Percentiles rank a stretch among this genome's conserved stretches.
These are phyloP conservation scores for Papilio glaucus DNA, from an alignment of 1,140 invertebrate species.

Conservation along the genomic window DNA sequence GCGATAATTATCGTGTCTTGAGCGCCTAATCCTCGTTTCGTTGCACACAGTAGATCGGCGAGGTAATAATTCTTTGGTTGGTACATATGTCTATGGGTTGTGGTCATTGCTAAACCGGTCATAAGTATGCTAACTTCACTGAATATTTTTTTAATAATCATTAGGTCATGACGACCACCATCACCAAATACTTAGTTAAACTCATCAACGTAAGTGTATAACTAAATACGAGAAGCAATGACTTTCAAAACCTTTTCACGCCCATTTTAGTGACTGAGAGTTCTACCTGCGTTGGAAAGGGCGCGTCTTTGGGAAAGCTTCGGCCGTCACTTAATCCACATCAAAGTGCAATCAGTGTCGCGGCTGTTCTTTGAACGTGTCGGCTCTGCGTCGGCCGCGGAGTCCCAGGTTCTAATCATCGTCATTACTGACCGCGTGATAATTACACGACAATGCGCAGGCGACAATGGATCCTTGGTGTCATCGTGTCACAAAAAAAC, in stretches of 20 bases:
- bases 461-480: conserved; percentile 38
- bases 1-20: too few species aligned
- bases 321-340: conserved; percentile 21
- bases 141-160: too few species aligned
- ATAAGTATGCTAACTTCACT: too few species aligned
- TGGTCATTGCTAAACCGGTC: too few species aligned
- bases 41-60: too few species aligned
- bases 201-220: neutral
- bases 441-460: conserved; percentile 8
- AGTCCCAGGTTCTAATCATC: conserved; percentile 30
- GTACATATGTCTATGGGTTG: too few species aligned
- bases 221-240: conserved; percentile 1
- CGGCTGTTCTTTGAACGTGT: neutral
- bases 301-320: neutral
- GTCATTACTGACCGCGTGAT: conserved; percentile 19
- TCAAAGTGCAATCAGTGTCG: conserved; percentile 38
- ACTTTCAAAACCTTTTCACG: conserved; percentile 1
- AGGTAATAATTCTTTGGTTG: too few species aligned
- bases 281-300: neutral
- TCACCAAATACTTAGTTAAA: neutral
- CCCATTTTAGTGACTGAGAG: neutral
- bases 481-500: conserved; percentile 39
- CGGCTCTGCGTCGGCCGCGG: neutral
- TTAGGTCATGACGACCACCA: too few species aligned
- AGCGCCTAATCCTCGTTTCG: too few species aligned